Evolutionary conservation across 2,113 vertebrate species (phyloP).

Genomic region (Egretta garzetta): DNA sequence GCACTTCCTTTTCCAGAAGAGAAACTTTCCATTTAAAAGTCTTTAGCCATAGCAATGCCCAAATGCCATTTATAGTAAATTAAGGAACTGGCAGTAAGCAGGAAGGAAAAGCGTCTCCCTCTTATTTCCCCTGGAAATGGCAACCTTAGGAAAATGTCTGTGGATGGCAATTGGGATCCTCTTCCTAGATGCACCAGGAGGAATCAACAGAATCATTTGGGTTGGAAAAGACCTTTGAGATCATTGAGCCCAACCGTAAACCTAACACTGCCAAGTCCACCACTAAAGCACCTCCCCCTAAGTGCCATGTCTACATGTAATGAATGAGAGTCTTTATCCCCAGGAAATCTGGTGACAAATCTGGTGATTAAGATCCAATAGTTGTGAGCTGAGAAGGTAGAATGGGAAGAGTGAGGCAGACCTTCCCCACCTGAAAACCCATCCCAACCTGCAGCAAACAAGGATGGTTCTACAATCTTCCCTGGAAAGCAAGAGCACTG

Average conservation of each 20-base stretch:
- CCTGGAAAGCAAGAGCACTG: rapidly evolving
- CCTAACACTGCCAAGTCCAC: not conserved
- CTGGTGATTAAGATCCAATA: not conserved
- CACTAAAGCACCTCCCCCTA: not conserved
- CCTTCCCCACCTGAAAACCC: not conserved
- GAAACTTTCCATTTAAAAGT: not conserved
- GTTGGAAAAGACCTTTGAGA: not conserved
- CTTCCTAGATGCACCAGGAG: not conserved
- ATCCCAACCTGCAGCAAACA: not conserved
- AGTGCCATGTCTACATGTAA: not conserved
- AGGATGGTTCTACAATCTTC: not conserved
- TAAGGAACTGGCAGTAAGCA: not conserved
- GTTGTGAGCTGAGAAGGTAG: not conserved
- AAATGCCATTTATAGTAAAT: not conserved
- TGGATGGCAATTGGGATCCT: not conserved
- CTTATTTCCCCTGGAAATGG: not conserved
- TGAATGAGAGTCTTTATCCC: not conserved
- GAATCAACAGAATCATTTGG: not conserved
- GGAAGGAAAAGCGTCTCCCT: not conserved
- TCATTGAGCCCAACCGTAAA: not conserved
- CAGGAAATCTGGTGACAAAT: not conserved
- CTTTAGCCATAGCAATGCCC: not conserved
- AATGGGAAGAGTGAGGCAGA: not conserved
- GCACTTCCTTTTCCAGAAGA: not conserved
- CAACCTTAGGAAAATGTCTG: not conserved